Base-by-base conservation (phyloP, 2,113 vertebrate species). In the Chionomys nivalis region DNA sequence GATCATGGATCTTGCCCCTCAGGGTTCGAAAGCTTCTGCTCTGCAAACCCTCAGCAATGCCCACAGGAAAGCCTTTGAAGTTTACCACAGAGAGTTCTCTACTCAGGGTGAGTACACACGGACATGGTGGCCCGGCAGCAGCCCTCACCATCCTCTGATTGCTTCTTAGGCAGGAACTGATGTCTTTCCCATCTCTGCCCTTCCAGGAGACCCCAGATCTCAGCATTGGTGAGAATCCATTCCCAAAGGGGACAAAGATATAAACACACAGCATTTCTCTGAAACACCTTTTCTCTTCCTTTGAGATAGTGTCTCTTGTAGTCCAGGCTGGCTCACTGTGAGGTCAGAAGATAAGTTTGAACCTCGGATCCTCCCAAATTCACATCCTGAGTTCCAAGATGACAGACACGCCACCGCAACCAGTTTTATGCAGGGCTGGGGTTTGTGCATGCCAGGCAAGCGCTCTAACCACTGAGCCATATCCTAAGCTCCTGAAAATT, bases 21-120 rank as follows among this genome's bases (percentile, higher is more conserved):
- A 42, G 24, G 93, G 97, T 3, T 78, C 95, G 10, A 94, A 26
- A 81, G 1, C 79, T 2, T 52, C 87, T 0, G 81, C 0, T 73
- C 95, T 98, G 36, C 98, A 97, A 97, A 98, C 98, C 14, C 78
- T 99, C n/a, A 95, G 98, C 5, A 97, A 97, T 0, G 98, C 99
- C 33, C 99, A 99, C 66, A 52, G 96, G 68, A 98, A 97, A 39
- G 97, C 98, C 77, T 98, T 99, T 82, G 86, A 92, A 31, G 0
- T 97, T 68, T 99, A 99, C 97, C 99, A 96, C 2, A 82, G 97
- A 3, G 94, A 21, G 4, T 98, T 98, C 52, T 83, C 98, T 0
- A 77, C 49, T 0, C 83, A 44, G 49, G 99, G 99, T 99, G 98
- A 98, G 98, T 94, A 65, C 33, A 6, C 31, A 11, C 6, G 1